phyloP scores from a whole-genome alignment of 2,797 vertebrate species.

The Psittacula derbiana region DNA sequence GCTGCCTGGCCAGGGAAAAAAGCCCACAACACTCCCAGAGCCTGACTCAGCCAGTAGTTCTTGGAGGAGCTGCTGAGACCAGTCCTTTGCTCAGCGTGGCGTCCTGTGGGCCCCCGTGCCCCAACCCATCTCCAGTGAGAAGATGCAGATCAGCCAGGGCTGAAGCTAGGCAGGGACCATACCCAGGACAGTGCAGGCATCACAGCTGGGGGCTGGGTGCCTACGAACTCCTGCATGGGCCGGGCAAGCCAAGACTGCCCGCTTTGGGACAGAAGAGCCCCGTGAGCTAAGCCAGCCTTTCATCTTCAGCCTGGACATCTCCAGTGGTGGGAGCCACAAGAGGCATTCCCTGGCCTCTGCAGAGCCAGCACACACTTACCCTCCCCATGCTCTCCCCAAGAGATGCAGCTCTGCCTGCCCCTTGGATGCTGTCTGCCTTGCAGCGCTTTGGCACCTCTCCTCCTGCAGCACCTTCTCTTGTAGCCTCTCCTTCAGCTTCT shows the following conservation, averaged over 20 bases:
- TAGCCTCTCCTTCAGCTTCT: background rate
- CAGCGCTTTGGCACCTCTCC: fast-evolving
- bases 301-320: background rate
- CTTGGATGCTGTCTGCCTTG: fast-evolving
- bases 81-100: fast-evolving
- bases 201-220: background rate
- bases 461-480: background rate
- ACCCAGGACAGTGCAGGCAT: background rate
- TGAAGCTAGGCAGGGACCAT: background rate
- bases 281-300: background rate
- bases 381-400: background rate
- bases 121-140: background rate
- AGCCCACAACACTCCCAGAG: background rate
- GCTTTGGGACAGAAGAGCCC: background rate
- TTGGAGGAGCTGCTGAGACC: fast-evolving
- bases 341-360: background rate
- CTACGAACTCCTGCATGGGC: background rate
- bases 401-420: background rate
- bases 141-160: background rate
- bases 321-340: background rate
- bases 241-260: background rate
- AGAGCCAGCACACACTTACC: background rate
- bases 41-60: background rate
- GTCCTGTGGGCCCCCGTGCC: fast-evolving
- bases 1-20: background rate